phyloP scores from a whole-genome alignment of 2,113 vertebrate genomes.

The Ptyas mucosa region DNA sequence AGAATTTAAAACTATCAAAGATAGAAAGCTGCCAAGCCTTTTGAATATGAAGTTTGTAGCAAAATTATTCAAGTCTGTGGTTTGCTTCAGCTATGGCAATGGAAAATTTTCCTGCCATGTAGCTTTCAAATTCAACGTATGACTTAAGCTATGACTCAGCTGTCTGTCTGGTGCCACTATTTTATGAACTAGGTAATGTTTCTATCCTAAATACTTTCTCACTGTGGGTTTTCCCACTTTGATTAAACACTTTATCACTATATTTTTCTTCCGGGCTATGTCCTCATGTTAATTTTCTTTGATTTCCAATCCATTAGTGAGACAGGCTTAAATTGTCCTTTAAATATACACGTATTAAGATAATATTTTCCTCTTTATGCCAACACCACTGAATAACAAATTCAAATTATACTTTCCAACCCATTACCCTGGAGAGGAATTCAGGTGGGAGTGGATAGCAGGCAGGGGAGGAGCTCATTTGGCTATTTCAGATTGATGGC shows the following conservation, averaged over 20 bases:
- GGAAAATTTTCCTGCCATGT: background rate
- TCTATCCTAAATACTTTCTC: background rate
- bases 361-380: background rate
- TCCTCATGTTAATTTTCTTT: background rate
- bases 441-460: background rate
- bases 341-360: background rate
- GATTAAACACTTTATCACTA: background rate
- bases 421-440: background rate
- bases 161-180: background rate
- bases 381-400: background rate
- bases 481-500: no score
- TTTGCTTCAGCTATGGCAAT: background rate
- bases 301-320: background rate
- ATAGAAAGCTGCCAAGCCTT: background rate
- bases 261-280: background rate
- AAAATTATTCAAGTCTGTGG: background rate
- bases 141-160: background rate
- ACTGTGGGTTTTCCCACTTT: background rate
- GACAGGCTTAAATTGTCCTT: background rate
- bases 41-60: background rate
- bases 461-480: background rate
- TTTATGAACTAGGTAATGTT: background rate
- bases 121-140: background rate
- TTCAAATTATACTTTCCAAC: background rate
- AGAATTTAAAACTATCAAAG: background rate